phyloP scores from a whole-genome alignment of 2,113 vertebrate genomes.

The Muscicapa adusta region DNA sequence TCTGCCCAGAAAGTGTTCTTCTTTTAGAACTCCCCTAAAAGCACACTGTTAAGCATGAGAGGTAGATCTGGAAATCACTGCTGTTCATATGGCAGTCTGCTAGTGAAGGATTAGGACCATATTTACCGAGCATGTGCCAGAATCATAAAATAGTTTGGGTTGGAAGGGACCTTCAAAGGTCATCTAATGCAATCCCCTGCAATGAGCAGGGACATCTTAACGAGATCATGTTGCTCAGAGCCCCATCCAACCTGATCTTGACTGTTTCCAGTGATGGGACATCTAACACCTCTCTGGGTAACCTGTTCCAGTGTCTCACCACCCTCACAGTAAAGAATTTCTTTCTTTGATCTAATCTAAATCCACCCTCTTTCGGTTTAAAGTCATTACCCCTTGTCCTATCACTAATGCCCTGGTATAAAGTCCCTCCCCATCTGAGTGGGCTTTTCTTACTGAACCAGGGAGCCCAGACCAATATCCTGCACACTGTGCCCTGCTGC shows the following conservation, averaged over 20 bases:
- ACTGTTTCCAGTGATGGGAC: not conserved
- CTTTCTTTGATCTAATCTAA: not conserved
- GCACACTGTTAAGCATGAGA: not conserved
- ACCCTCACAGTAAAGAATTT: not conserved
- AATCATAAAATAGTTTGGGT: not conserved
- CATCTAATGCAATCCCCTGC: not conserved
- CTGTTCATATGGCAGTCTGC: not conserved
- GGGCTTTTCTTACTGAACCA: not conserved
- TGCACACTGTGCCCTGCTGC: accelerated
- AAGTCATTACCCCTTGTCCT: not conserved
- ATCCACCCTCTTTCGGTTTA: not conserved
- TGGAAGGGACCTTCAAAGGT: not conserved
- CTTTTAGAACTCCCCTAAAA: not conserved
- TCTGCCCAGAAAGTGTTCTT: not conserved
- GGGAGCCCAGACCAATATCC: accelerated
- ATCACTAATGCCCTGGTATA: not conserved
- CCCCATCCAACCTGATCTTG: not conserved
- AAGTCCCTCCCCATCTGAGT: not conserved
- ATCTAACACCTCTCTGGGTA: not conserved
- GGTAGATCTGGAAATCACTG: not conserved
- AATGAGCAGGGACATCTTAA: not conserved
- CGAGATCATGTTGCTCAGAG: not conserved
- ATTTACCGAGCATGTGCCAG: not conserved
- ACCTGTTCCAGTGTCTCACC: not conserved
- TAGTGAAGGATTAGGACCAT: not conserved